These are phyloP conservation scores for Chymomyza amoena DNA, from an alignment of 2,888 invertebrate species.

Conservation along the genomic window DNA sequence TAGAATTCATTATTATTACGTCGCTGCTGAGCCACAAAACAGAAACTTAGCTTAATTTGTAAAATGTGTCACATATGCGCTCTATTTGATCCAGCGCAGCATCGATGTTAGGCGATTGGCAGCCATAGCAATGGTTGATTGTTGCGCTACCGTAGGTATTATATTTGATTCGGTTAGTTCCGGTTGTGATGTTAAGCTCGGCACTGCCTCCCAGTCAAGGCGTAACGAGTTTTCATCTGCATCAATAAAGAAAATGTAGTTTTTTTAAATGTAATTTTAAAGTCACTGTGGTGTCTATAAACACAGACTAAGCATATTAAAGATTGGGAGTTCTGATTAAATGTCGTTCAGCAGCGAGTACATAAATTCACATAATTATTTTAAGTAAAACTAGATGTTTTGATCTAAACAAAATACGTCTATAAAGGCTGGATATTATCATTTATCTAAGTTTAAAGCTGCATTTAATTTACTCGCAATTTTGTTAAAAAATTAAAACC, in stretches of 20 bases:
- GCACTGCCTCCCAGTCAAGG: conserved; percentile 90
- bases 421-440: too few species aligned
- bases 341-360: too few species aligned
- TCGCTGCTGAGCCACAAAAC: neutral
- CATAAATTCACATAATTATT: too few species aligned
- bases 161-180: conserved; percentile 66
- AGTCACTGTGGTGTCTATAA: neutral
- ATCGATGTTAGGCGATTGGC: conserved; percentile 90
- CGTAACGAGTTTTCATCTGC: conserved; percentile 83
- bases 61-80: conserved; percentile 46
- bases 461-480: too few species aligned
- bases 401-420: too few species aligned
- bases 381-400: too few species aligned
- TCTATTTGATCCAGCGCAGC: conserved; percentile 81
- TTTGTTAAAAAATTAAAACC: neutral
- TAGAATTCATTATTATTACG: neutral
- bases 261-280: neutral
- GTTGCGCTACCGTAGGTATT: conserved; percentile 68
- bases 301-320: too few species aligned
- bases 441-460: too few species aligned
- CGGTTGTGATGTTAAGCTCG: conserved; percentile 65
- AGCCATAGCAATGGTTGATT: conserved; percentile 85
- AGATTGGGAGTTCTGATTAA: too few species aligned
- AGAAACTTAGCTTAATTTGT: conserved; percentile 52
- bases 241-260: neutral